These are phyloP conservation scores for Pemphredon lugubris DNA, from an alignment of 2,888 invertebrate species.

Conservation along the genomic window DNA sequence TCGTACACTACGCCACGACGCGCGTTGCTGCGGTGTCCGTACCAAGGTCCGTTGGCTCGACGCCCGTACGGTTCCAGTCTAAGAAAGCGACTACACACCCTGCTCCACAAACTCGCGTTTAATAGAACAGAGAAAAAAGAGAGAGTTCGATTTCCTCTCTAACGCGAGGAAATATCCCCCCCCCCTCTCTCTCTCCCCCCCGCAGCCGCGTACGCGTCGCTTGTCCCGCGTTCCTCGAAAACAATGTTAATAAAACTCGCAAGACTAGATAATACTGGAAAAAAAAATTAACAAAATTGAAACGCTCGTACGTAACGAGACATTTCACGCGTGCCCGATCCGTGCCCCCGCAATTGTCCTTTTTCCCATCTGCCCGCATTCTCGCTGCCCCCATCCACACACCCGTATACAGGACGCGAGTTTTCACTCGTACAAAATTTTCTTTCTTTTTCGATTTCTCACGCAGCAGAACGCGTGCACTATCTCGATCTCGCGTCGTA, in stretches of 20 bases:
- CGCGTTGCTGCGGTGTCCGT: no score
- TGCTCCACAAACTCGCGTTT: neutral
- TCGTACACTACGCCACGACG: no score
- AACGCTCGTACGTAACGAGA: constrained; percentile 64
- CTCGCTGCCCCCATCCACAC: constrained; percentile 40
- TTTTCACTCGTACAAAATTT: neutral
- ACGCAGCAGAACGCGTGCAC: constrained; percentile 32
- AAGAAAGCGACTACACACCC: constrained; percentile 14
- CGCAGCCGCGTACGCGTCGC: constrained; percentile 16
- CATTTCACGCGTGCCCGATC: constrained; percentile 32
- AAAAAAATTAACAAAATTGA: constrained; percentile 75
- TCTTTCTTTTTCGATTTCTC: neutral
- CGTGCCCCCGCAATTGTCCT: constrained; percentile 46
- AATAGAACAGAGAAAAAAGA: neutral
- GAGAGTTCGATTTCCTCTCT: neutral
- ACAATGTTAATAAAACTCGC: constrained; percentile 62
- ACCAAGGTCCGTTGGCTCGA: no score
- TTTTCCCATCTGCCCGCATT: constrained; percentile 49
- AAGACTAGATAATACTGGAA: constrained; percentile 81
- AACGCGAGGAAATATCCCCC: neutral
- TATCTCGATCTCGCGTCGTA: constrained; percentile 42
- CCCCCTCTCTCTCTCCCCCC: neutral
- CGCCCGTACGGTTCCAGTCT: no score
- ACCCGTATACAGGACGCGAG: constrained; percentile 15
- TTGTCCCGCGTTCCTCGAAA: constrained; percentile 28